Evolutionary conservation across 2,797 vertebrate genomes (phyloP).

Genomic region (Microtus californicus): DNA sequence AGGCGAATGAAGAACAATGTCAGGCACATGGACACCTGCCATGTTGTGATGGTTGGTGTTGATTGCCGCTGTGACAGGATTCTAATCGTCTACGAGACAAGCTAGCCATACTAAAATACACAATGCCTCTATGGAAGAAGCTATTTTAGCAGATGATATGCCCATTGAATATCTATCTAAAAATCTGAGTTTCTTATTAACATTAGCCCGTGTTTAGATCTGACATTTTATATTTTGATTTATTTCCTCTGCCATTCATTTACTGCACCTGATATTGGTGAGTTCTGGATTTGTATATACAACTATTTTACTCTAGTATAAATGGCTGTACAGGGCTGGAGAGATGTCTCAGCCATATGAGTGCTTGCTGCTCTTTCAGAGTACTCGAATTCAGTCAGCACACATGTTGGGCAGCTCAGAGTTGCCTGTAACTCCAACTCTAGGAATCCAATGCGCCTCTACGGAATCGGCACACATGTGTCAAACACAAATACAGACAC

Average conservation of each 20-base stretch:
- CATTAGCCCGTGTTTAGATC: neutral
- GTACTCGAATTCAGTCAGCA: neutral
- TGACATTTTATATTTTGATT: conserved; percentile 25
- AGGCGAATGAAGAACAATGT: neutral
- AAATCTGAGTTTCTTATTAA: neutral
- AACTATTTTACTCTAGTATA: neutral
- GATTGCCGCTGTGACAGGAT: neutral
- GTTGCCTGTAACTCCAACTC: neutral
- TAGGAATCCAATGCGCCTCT: neutral
- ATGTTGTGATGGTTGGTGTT: neutral
- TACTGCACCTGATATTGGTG: neutral
- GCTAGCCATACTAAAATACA: conserved; percentile 11
- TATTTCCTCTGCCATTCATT: neutral
- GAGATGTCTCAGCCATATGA: neutral
- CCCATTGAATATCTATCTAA: neutral
- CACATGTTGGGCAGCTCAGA: neutral
- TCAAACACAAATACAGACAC: neutral
- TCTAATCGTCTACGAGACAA: neutral
- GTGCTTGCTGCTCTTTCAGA: neutral
- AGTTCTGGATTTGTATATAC: neutral
- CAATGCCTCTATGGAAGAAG: neutral
- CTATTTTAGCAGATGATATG: neutral
- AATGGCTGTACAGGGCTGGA: neutral
- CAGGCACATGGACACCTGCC: neutral
- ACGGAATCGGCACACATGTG: fast-evolving